Base-by-base conservation (phyloP, 1,140 invertebrate genomes). In the Calliphora vicina region DNA sequence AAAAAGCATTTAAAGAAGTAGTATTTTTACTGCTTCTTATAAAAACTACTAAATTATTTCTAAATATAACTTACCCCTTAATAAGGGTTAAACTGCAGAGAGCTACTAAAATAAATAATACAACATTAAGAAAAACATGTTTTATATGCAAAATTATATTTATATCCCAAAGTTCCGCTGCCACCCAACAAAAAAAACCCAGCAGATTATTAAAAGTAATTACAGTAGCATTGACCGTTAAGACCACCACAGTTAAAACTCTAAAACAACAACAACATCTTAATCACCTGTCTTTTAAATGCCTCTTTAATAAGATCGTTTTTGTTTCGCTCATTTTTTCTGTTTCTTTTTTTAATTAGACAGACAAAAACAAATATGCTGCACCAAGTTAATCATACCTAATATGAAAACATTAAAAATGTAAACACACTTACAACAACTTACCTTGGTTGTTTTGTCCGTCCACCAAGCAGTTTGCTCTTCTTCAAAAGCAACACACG, bases 291-390 rank as follows among this genome's bases (percentile, higher is more conserved):
- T 67, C 20, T 20, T 67, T 67, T 67, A 67, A 67, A 67, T 23
- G 20, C 61, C 23, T 67, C 61, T 67, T 57, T 67, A 67, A 67
- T 67, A 67, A 67, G n/a, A 67, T 67, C 20, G n/a, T 67, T 67
- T 67, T 67, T 67, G 20, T 57, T 57, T 17, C 15, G 50, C 13
- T 57, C n/a, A 57, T 13, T 57, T 57, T 67, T 67, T 67, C 5
- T 67, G 0, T 9, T 67, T 67, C 17, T 12, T 67, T 23, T 20
- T 67, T 67, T 23, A 67, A 67, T 67, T 67, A 67, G 5, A 25
- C 61, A 12, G 6, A 23, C 9, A 67, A 67, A 20, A 25, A 67
- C 61, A 67, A 67, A 67, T 67, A 2, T 67, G 61, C n/a, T n/a
- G 17, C 61, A 23, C 1, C 23, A 0, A 23, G 61, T 25, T 23